Percentiles rank a stretch among this genome's conserved stretches.
phyloP scores from a whole-genome alignment of 2,888 invertebrate genomes.

The Biston betularia region DNA sequence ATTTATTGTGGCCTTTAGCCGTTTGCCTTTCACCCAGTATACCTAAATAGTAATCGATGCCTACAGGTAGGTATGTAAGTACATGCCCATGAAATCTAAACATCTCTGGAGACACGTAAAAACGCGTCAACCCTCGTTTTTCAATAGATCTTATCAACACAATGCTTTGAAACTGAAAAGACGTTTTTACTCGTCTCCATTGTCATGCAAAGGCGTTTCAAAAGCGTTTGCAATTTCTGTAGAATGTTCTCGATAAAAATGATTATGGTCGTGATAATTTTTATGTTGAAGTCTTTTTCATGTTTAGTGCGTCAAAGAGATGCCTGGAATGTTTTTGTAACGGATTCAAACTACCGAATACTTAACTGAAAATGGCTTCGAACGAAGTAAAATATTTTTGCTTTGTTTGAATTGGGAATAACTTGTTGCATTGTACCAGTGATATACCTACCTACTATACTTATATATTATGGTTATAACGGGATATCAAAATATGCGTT shows the following conservation, averaged over 20 bases:
- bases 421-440: too few relatives aligned
- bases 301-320: neutral
- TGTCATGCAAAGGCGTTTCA: conserved; percentile 5
- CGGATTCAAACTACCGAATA: neutral
- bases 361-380: neutral
- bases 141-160: conserved; percentile 16
- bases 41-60: neutral
- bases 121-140: neutral
- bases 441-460: too few relatives aligned
- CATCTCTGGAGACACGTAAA: conserved; percentile 1
- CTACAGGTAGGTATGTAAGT: neutral
- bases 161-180: conserved; percentile 10
- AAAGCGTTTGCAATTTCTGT: conserved; percentile 7
- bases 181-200: conserved; percentile 6
- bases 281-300: conserved; percentile 7
- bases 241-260: conserved; percentile 3
- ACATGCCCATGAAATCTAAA: neutral
- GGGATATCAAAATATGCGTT: too few relatives aligned
- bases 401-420: too few relatives aligned
- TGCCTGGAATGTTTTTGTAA: neutral
- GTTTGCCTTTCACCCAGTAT: too few relatives aligned
- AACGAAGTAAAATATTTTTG: too few relatives aligned
- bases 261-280: conserved; percentile 9
- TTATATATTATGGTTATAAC: too few relatives aligned
- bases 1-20: too few relatives aligned